Base-by-base conservation (phyloP, 30 jellyfish, hydroid and myxozoan species). In the Hydractinia echinata region DNA sequence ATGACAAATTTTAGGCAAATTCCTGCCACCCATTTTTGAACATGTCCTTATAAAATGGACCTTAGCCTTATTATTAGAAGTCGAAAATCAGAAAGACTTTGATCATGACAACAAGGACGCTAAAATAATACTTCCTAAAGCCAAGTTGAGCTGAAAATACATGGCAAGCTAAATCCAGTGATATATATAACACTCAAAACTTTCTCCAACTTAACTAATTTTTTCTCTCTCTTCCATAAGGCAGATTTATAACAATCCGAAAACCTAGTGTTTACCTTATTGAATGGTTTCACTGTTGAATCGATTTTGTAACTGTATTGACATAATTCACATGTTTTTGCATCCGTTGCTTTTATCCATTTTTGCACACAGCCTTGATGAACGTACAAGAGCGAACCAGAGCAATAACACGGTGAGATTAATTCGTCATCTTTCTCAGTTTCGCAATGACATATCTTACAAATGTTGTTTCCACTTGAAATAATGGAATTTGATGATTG, bases 391-490 rank as follows among this genome's bases (percentile, higher is more conserved):
- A 91, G 72, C 1, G 95, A 73, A 6, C 97, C 97, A 50, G 97
- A 91, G 72, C 97, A 91, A 49, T 67, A 76, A 74, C 97, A 91
- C 8, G 97, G 97, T 19, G 97, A 82, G 9, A 91, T 91, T 39
- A 91, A 54, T 15, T 84, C 95, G 66, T 91, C 95, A 20, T 91
- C 97, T 79, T 91, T 91, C 67, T 86, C 95, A 60, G 91, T 85
- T 79, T 91, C 97, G 79, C 97, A 79, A 67, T 91, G 97, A 61
- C 97, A 91, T 58, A 91, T 91, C 60, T 92, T 86, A 77, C 97
- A 91, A 49, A 91, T 91, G 48, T 91, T 91, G 60, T 54, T 74
- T 9, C 84, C 61, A 51, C 89, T 79, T 30, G 97, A 91, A 21
- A 89, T 70, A 19, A 87, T 54, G 1, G 96, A 91, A 71, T 74